Percentiles rank a stretch among this genome's conserved stretches.
These are phyloP conservation scores for Orchesellides sinensis DNA, from an alignment of 2,888 invertebrate species.

Conservation along the genomic window DNA sequence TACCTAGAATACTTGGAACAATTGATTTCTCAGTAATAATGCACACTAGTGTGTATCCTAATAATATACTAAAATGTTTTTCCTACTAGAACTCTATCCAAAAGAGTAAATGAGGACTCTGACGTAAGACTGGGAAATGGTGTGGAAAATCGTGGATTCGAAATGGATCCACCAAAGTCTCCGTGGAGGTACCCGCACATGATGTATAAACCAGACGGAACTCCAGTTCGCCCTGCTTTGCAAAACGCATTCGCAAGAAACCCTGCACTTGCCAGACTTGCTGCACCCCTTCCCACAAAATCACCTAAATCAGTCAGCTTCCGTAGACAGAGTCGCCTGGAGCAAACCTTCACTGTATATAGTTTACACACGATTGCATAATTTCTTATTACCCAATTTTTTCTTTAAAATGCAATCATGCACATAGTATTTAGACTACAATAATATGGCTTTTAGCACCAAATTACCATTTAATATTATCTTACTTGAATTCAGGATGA, in stretches of 20 bases:
- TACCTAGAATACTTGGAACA: not conserved
- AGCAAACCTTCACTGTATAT: constrained; percentile 71
- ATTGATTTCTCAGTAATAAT: not conserved
- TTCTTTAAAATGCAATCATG: too few relatives aligned
- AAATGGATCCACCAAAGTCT: constrained; percentile 82
- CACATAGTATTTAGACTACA: too few relatives aligned
- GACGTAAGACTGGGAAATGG: constrained; percentile 77
- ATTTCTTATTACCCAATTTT: too few relatives aligned
- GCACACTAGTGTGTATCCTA: too few relatives aligned
- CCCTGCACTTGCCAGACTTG: constrained; percentile 77
- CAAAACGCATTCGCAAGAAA: constrained; percentile 70
- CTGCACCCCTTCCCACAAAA: constrained; percentile 75
- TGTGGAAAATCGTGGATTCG: constrained; percentile 84
- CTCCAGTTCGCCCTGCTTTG: constrained; percentile 67
- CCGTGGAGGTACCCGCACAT: constrained; percentile 81
- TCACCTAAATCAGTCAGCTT: constrained; percentile 75
- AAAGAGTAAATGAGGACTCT: constrained; percentile 75
- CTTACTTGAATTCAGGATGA: too few relatives aligned
- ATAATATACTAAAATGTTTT: not conserved
- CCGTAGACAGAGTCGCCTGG: constrained; percentile 74
- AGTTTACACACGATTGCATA: constrained; percentile 13
- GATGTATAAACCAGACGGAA: constrained; percentile 70
- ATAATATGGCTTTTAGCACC: too few relatives aligned
- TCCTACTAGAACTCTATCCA: constrained; percentile 75
- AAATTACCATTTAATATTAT: too few relatives aligned